Base-by-base conservation (phyloP, 2,888 invertebrate species). In the Escarpia spicata region DNA sequence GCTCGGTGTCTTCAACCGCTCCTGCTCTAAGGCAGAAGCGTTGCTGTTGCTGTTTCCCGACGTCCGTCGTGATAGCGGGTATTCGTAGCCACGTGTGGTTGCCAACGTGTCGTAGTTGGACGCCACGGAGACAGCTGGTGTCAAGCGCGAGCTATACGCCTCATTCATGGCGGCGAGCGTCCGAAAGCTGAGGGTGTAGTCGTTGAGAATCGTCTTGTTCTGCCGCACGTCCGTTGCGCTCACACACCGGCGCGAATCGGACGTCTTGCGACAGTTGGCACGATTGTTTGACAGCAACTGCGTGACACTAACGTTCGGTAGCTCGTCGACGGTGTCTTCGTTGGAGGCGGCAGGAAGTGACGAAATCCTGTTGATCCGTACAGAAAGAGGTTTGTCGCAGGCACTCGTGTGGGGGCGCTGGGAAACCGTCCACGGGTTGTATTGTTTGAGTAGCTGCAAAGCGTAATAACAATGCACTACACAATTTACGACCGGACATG, bases 171-270 rank as follows among this genome's bases (percentile, higher is more conserved):
- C 45, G 43, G 43, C 45, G 45, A 45, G 19, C 19, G 91, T 26
- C 45, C 44, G 45, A 26, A 91, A 91, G 75, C 75, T 75, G 75
- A 75, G 19, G 26, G 75, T 75, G 4, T 75, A 6, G 75, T 75
- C 75, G 26, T 75, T 75, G 75, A 75, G 75, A n/a, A 75, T 75
- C 75, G 75, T 75, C 43, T 45, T 43, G 3, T 26, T 91, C 45
- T 91, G 91, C 26, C 91, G 91, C 91, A 91, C 44, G 45, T 91
- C 91, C 26, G 45, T 44, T 26, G 91, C 91, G 45, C 91, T 91
- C 26, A 91, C 45, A 31, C 91, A 91, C 15, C 91, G 91, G 26
- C 91, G 91, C 26, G 43, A 26, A 3, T 19, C 91, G 45, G 91
- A 6, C n/a, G 91, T 75, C 75, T 75, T 75, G 75, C 75, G 75